Evolutionary conservation across 2,797 vertebrate species (phyloP), one percentile per base, ranked within the genome.

Genomic region (Coregonus sp.): DNA sequence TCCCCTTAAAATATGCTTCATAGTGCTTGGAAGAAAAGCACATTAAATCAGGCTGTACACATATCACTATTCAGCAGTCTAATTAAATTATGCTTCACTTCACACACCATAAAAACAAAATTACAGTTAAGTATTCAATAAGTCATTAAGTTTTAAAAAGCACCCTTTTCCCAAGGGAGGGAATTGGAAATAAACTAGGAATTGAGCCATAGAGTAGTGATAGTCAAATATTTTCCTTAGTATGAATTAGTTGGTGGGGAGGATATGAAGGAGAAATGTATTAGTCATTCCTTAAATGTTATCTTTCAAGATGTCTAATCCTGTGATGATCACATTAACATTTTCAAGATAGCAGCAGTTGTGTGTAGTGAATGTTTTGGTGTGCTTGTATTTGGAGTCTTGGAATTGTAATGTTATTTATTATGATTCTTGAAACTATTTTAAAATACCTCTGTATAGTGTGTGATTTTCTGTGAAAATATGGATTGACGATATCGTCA

Each of bases 171-270:
- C 85, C 78, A 75, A 63, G 4, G 20, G 63, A 74, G 67, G 78
- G 85, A 80, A 78, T 31, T 70, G 76, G 73, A 78, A 73, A 67
- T 11, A 78, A 86, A 70, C 40, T 59, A 76, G 86, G 86, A 89
- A 73, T 54, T 40, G 74, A 90, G 86, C 89, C 88, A 92, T 90
- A 84, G 75, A 80, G 78, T 89, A 78, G 80, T 84, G 73, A 29
- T 80, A 80, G 73, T 84, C 25, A 56, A 18, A 54, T 75, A 20
- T 70, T 29, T 50, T 65, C 25, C 5, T 33, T 35, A 56, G 63
- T 56, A 81, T 75, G 56, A 79, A 31, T 79, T 54, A 7, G 54
- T 61, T 40, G 20, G 51, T 75, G 74, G 18, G 75, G 40, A 67
- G 59, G 73, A 73, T 73, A 75, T 25, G 29, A 73, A 67, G 69